Percentiles rank a stretch among this genome's conserved stretches.
Conservation (phyloP, 2,113 vertebrate species). For the Tamias sibiricus region DNA sequence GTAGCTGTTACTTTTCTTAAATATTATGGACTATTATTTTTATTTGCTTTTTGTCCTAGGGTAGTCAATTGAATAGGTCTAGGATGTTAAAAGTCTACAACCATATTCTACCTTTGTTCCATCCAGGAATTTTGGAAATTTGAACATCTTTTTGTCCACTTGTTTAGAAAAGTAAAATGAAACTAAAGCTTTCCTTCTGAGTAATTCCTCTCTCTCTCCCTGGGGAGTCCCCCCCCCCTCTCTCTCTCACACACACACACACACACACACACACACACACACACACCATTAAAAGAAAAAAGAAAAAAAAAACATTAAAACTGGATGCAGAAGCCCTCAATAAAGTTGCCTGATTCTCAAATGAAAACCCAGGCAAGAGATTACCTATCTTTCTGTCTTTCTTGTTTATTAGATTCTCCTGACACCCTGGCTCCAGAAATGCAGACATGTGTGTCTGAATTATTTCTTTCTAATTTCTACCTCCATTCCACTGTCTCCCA, state of each 20-base stretch:
- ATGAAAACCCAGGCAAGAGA: not conserved
- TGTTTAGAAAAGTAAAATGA: not conserved
- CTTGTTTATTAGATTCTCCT: not conserved
- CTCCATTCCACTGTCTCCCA: not conserved
- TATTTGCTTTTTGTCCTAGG: not conserved
- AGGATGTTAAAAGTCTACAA: not conserved
- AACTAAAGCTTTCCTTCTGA: not conserved
- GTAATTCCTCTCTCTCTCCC: no score
- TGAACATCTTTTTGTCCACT: not conserved
- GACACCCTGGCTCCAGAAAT: no score
- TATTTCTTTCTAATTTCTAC: not conserved
- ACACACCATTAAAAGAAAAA: not conserved
- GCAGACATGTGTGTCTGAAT: accelerated
- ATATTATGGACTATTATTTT: not conserved
- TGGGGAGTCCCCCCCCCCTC: no score
- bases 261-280: not conserved
- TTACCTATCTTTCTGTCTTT: not conserved
- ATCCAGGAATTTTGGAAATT: not conserved
- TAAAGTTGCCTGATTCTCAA: not conserved
- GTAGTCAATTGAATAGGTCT: not conserved
- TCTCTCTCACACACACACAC: not conserved
- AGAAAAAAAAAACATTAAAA: not conserved
- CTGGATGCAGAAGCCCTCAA: not conserved
- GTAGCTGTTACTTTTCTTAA: not conserved
- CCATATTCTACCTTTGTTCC: not conserved